phyloP scores from a whole-genome alignment of 2,797 vertebrate species.

The Liparis tanakae region DNA sequence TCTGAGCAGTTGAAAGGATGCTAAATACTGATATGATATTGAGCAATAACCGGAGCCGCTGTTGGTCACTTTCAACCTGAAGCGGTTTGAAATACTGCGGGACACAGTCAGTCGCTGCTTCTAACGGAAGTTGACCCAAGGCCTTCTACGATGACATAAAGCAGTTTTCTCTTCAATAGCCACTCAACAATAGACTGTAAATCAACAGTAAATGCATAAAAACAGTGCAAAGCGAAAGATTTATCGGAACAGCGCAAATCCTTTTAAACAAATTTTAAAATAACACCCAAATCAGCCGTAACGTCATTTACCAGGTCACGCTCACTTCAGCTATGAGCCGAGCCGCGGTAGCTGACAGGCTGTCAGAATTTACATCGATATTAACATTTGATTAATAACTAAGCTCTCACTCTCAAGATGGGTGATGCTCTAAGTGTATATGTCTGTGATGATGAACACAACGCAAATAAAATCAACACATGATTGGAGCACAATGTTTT shows the following conservation, averaged over 20 bases:
- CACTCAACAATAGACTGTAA: constrained; percentile 82
- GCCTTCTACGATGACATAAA: constrained; percentile 79
- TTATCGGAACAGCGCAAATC: constrained; percentile 79
- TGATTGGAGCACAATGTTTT: constrained; percentile 38
- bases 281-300: constrained; percentile 77
- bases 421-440: constrained; percentile 54
- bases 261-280: constrained; percentile 87
- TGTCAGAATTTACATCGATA: constrained; percentile 75
- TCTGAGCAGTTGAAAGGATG: constrained; percentile 79
- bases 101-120: constrained; percentile 67
- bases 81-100: constrained; percentile 75
- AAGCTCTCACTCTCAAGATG: constrained; percentile 54
- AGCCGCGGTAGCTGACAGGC: constrained; percentile 62
- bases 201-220: constrained; percentile 85
- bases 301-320: constrained; percentile 71
- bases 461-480: constrained; percentile 57
- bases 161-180: constrained; percentile 81
- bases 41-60: constrained; percentile 76
- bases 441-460: constrained; percentile 59
- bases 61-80: constrained; percentile 77
- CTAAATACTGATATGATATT: constrained; percentile 85
- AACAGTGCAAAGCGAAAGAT: constrained; percentile 74
- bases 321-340: constrained; percentile 60
- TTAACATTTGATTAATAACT: constrained; percentile 77
- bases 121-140: constrained; percentile 77